phyloP scores from a whole-genome alignment of 1,140 invertebrate genomes.

The Tribolium madens region DNA sequence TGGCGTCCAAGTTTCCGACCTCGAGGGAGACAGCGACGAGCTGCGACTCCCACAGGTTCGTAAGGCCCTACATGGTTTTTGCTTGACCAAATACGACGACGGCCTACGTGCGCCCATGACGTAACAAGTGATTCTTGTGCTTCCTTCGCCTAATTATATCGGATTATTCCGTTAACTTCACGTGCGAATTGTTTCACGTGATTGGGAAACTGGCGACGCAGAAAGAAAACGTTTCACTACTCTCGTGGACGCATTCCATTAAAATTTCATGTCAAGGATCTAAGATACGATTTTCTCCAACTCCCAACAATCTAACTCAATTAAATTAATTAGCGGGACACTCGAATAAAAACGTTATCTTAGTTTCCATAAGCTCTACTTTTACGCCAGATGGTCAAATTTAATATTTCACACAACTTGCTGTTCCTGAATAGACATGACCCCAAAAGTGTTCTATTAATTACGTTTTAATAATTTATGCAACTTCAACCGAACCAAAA shows the following conservation, averaged over 20 bases:
- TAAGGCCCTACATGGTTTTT: background rate
- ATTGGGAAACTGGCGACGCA: constrained; percentile 1
- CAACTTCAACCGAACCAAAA: background rate
- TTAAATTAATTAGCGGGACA: background rate
- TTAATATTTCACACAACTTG: background rate
- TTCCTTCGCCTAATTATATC: constrained; percentile 1
- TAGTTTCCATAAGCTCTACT: background rate
- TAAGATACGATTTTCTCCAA: constrained; percentile 6
- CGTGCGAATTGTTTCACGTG: constrained; percentile 23
- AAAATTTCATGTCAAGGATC: constrained; percentile 11
- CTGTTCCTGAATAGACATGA: background rate
- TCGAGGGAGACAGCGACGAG: constrained; percentile 59
- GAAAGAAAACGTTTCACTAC: constrained; percentile 7
- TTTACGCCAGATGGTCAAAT: background rate
- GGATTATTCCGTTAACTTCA: constrained; percentile 25
- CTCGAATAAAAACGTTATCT: background rate
- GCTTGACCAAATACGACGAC: background rate
- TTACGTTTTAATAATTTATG: background rate
- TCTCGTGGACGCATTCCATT: background rate
- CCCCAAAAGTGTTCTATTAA: background rate
- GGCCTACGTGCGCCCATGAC: background rate
- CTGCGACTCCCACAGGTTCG: constrained; percentile 58
- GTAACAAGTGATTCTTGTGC: constrained; percentile 12
- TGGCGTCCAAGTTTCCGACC: constrained; percentile 63
- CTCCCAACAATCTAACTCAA: background rate